A percentile compares a stretch with the other conserved stretches of the same genome.
Conservation (phyloP, 2,888 invertebrate genomes). For the Eristalinus sepulchralis region DNA sequence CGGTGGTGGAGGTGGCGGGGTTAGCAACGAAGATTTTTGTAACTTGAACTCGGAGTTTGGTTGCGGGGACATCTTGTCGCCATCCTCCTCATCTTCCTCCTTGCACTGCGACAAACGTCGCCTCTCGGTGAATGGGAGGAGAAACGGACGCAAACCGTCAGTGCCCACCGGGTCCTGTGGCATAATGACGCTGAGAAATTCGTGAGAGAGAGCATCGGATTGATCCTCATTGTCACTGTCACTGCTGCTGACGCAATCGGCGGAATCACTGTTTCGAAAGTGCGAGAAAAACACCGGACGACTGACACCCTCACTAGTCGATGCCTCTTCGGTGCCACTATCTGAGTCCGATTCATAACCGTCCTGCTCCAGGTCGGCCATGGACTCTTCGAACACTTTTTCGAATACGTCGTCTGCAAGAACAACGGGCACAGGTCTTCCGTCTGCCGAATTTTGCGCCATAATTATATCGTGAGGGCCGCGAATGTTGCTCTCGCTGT, state of each 20-base stretch:
- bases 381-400: slow-evolving; percentile 78
- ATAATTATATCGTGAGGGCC: neutral
- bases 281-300: slow-evolving; percentile 72
- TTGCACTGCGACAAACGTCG: slow-evolving; percentile 90
- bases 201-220: slow-evolving; percentile 71
- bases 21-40: slow-evolving; percentile 39
- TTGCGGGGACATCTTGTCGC: slow-evolving; percentile 75
- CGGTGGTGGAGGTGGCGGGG: slow-evolving; percentile 76
- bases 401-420: slow-evolving; percentile 79
- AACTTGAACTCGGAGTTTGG: slow-evolving; percentile 51
- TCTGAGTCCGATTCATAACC: slow-evolving; percentile 79
- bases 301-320: slow-evolving; percentile 56
- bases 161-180: slow-evolving; percentile 73
- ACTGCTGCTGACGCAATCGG: slow-evolving; percentile 77
- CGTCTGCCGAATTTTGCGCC: neutral
- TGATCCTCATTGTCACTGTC: slow-evolving; percentile 74
- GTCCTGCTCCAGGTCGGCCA: slow-evolving; percentile 79
- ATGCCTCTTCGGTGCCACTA: slow-evolving; percentile 73
- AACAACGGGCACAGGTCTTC: neutral
- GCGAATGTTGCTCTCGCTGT: slow-evolving; percentile 24
- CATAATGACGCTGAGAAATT: slow-evolving; percentile 73
- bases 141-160: slow-evolving; percentile 77
- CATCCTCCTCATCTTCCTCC: slow-evolving; percentile 91
- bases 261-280: slow-evolving; percentile 70
- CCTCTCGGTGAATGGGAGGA: slow-evolving; percentile 83